Evolutionary conservation across 23 tunicate genomes (phyloP), one percentile per base, ranked within the genome.

Genomic region (Halocynthia roretzi): DNA sequence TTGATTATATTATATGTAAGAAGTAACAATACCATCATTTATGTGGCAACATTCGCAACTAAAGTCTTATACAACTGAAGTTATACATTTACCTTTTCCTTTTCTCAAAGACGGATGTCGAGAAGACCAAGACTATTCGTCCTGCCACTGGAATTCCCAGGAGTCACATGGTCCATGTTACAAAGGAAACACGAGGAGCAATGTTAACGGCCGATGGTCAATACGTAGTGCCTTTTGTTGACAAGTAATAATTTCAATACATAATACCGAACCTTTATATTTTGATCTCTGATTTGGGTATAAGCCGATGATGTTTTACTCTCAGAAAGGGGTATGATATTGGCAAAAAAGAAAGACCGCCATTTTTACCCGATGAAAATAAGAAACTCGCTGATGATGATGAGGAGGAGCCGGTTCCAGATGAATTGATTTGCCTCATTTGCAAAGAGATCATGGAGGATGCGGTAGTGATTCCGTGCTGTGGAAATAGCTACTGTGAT

Each of bases 131-230:
- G 53, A 56, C 80, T n/a, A 44, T 78, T 21, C 86, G 86, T 7
- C 83, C 77, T 83, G 89, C 98, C 6, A 93, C 98, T 53, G 98
- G 98, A 0, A 93, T 93, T 17, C 98, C 98, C 19, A 80, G 98
- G 14, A 86, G 89, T 76, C 93, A 87, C 66, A 86, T 93, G 89
- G 78, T 87, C 19, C 87, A 83, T 68, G 98, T 87, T 22, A 87
- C 62, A 68, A 83, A 83, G 62, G 87, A 84, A 6, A 54, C 86
- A 51, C 83, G 80, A 52, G 93, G 98, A 15, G 93, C 93, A 21
- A 87, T 86, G 93, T 53, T 93, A 15, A 80, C 93, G 0, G 57
- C 89, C 15, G 93, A 84, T 77, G 93, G 98, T 19, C 80, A 67
- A 70, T 93, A 93, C 77, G 98, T 93, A n/a, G 98, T 93, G 0